Base-by-base conservation (phyloP, 2,113 vertebrate genomes). In the Fregata magnificens region DNA sequence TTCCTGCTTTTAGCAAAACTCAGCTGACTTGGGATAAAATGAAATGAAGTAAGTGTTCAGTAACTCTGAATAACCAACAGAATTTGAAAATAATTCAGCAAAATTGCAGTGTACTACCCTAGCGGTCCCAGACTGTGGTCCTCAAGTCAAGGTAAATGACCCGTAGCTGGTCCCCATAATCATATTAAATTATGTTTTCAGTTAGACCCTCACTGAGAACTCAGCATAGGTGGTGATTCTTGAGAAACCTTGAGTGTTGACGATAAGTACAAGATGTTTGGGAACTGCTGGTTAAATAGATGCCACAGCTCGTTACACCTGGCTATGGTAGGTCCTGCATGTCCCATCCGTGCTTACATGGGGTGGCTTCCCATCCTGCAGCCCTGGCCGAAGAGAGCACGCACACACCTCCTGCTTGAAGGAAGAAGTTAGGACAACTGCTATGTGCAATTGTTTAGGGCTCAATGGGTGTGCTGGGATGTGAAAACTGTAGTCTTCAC, bases 1-100 rank as follows among this genome's bases (percentile, higher is more conserved):
- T 55, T 95, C 47, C 59, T 92, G 87, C 90, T 96, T 97, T 96
- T 61, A 95, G 95, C 95, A 96, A 96, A 94, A 96, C 92, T 89
- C 86, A 74, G 20, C n/a, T 95, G 79, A 83, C 81, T 94, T 0
- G 44, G 63, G 88, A 81, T 76, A 74, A 92, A 73, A 92, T 81
- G 80, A 85, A 85, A 83, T 85, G 1, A 89, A 95, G 58, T 77
- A 86, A 88, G 67, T 87, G 87, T 83, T 96, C 82, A 70, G 71
- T 70, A 92, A 55, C 59, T 89, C 83, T 6, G 2, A 62, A 59
- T 90, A 95, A 81, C 66, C 45, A 71, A 17, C n/a, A 40, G 59
- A 70, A 93, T 58, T 34, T 63, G 67, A 88, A 93, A 86, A 77
- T 90, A 96, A 78, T 92, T 91, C 40, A 10, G 24, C 45, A 55